Evolutionary conservation across 2,797 vertebrate species (phyloP).

Genomic region (Ctenopoma multispine): DNA sequence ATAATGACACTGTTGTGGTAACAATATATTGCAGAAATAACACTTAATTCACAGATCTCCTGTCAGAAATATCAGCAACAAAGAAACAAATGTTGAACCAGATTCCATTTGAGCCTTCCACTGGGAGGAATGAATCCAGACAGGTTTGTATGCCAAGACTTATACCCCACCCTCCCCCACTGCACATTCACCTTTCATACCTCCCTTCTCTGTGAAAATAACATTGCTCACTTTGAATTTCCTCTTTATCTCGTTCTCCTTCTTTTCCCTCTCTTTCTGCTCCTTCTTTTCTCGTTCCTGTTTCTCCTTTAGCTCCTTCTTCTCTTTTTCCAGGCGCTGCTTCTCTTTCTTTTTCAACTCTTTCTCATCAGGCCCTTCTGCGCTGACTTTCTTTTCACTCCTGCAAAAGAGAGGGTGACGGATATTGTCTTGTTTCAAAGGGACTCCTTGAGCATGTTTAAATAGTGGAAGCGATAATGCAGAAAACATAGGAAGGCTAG

Average conservation of each 20-base stretch:
- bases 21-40: not conserved
- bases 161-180: constrained; percentile 53
- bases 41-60: not conserved
- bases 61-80: constrained; percentile 24
- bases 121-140: constrained; percentile 78
- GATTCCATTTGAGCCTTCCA: constrained; percentile 36
- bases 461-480: constrained; percentile 11
- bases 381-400: constrained; percentile 67
- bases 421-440: constrained; percentile 6
- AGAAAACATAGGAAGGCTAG: not conserved
- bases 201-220: constrained; percentile 42
- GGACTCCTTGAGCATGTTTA: constrained; percentile 7
- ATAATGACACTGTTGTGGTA: not conserved
- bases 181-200: constrained; percentile 31
- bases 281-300: constrained; percentile 79
- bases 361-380: constrained; percentile 76
- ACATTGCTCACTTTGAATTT: constrained; percentile 79
- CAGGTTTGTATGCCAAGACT: constrained; percentile 66
- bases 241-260: constrained; percentile 76
- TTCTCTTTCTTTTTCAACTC: constrained; percentile 84
- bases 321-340: constrained; percentile 81
- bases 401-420: constrained; percentile 44
- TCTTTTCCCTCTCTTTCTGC: constrained; percentile 79
- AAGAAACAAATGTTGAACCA: constrained; percentile 37
- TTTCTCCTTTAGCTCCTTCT: constrained; percentile 79